Conservation (phyloP, 2,797 vertebrate genomes). For the Heliangelus exortis region DNA sequence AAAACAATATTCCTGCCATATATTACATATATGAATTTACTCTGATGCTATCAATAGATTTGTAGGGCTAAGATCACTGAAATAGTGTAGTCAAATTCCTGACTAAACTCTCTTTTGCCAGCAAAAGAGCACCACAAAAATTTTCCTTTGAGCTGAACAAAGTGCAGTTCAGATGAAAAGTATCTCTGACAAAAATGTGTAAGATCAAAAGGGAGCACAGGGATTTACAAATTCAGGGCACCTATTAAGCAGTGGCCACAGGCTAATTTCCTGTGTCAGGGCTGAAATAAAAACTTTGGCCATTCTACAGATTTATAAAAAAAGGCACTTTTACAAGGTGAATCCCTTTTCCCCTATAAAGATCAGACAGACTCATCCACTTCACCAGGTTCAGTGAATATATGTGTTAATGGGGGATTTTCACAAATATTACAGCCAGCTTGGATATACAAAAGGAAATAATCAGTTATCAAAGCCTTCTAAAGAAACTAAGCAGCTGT, state of each 20-base stretch:
- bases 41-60: not conserved
- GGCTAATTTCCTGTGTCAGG: not conserved
- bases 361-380: not conserved
- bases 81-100: not conserved
- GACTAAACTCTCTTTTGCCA: not conserved
- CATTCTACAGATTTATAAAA: not conserved
- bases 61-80: not conserved
- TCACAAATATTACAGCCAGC: not conserved
- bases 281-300: not conserved
- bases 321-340: not conserved
- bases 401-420: not conserved
- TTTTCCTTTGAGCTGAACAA: not conserved
- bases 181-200: not conserved
- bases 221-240: not conserved
- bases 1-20: not conserved
- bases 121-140: not conserved
- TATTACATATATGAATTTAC: not conserved
- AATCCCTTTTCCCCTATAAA: not conserved
- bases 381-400: not conserved
- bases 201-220: not conserved
- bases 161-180: not conserved
- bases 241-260: not conserved
- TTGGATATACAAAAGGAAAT: not conserved
- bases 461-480: not conserved
- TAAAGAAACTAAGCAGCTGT: not conserved